These are phyloP conservation scores for Bombus huntii DNA, from an alignment of 1,140 invertebrate species.

Conservation along the genomic window DNA sequence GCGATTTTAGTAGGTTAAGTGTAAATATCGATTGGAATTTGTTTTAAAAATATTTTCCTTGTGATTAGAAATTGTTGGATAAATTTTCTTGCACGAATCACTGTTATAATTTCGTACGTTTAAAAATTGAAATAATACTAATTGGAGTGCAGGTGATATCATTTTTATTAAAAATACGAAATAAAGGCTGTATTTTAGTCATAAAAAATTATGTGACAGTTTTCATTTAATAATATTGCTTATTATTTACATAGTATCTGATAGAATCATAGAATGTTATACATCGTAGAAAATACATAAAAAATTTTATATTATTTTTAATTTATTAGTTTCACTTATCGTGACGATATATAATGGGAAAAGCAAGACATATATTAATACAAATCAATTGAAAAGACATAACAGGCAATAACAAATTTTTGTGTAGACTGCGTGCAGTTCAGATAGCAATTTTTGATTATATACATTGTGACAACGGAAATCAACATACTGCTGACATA, in stretches of 20 bases:
- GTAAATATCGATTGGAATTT: not conserved
- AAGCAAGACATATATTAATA: not conserved
- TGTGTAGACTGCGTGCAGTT: not conserved
- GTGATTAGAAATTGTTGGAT: not conserved
- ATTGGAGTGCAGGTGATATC: too few species aligned
- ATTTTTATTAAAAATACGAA: not conserved
- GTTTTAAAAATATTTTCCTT: not conserved
- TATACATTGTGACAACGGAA: not conserved
- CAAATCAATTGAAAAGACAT: not conserved
- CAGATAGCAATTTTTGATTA: conserved; percentile 18
- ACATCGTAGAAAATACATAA: too few species aligned
- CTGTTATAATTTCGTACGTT: not conserved
- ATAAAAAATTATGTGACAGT: not conserved
- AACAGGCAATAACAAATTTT: not conserved
- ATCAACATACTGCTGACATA: not conserved
- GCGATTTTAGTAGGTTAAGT: conserved; percentile 12
- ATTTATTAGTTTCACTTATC: too few species aligned
- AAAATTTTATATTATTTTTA: too few species aligned
- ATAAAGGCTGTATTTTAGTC: not conserved
- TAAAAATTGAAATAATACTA: too few species aligned
- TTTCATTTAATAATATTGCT: not conserved
- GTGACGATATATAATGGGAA: too few species aligned
- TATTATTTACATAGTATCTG: not conserved
- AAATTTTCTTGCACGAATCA: not conserved
- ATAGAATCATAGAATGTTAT: too few species aligned